Evolutionary conservation across 2,888 invertebrate species (phyloP).

Genomic region (Unio delphinus): DNA sequence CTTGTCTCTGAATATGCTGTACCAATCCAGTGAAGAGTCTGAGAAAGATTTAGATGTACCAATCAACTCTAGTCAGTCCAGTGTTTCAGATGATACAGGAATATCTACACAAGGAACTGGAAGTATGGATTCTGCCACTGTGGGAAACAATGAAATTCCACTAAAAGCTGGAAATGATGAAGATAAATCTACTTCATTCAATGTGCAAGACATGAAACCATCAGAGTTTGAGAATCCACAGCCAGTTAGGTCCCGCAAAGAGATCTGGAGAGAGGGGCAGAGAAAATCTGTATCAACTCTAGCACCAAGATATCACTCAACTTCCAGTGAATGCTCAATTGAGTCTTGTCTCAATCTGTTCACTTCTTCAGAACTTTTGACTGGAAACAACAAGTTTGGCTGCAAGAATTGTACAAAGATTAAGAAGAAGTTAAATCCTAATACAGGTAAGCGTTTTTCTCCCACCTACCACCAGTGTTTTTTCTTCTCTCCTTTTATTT

Average conservation of each 20-base stretch:
- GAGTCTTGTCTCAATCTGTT: conserved; percentile 93
- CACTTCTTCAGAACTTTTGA: conserved; percentile 90
- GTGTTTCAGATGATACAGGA: no score
- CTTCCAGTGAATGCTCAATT: conserved; percentile 76
- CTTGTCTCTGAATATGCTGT: no score
- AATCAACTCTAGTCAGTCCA: no score
- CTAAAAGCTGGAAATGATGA: conserved; percentile 1
- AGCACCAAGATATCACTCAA: conserved; percentile 73
- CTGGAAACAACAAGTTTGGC: conserved; percentile 92
- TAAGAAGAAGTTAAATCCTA: conserved; percentile 42
- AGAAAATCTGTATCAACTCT: conserved; percentile 37
- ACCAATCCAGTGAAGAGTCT: no score
- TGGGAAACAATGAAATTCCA: no score
- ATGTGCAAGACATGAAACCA: no score
- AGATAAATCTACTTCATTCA: conserved; percentile 2
- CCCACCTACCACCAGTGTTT: no score
- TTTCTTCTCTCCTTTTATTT: no score
- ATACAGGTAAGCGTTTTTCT: conserved; percentile 29
- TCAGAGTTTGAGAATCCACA: conserved; percentile 1
- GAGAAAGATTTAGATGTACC: no score
- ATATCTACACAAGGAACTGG: no score
- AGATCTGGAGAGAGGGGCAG: conserved; percentile 33
- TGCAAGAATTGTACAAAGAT: conserved; percentile 87
- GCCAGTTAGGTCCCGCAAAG: conserved; percentile 14
- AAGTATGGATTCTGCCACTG: no score